Conservation (phyloP, 1,140 invertebrate species). For the Neotoxoptera formosana region DNA sequence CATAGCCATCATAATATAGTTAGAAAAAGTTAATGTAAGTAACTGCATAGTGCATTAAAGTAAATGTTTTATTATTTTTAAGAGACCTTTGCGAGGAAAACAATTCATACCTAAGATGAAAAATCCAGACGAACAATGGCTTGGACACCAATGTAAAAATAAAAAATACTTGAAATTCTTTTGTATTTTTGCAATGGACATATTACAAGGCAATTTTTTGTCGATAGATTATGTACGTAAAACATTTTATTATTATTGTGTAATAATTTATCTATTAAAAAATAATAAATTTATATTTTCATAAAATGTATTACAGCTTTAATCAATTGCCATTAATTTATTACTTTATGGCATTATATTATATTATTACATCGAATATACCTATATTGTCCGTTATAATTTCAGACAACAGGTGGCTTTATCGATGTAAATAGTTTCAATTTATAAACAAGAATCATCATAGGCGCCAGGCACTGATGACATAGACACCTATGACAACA, state of each 20-base stretch:
- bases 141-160: constrained; percentile 15
- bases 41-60: neutral
- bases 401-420: neutral
- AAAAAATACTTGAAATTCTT: constrained; percentile 22
- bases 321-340: neutral
- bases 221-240: constrained; percentile 25
- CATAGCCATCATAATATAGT: neutral
- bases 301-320: neutral
- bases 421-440: neutral
- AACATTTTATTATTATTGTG: neutral
- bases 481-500: neutral
- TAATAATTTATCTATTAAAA: neutral
- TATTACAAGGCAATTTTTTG: neutral
- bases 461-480: neutral
- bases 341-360: neutral
- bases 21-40: neutral
- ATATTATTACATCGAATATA: neutral
- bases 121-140: constrained; percentile 21
- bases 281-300: neutral
- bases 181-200: neutral
- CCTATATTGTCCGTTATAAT: neutral
- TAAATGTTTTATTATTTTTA: neutral
- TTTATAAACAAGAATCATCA: neutral
- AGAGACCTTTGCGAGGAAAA: neutral
- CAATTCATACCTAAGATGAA: constrained; percentile 2